Percentiles rank a stretch among this genome's conserved stretches.
Conservation (phyloP, 2,113 vertebrate species). For the Mustelus asterias region DNA sequence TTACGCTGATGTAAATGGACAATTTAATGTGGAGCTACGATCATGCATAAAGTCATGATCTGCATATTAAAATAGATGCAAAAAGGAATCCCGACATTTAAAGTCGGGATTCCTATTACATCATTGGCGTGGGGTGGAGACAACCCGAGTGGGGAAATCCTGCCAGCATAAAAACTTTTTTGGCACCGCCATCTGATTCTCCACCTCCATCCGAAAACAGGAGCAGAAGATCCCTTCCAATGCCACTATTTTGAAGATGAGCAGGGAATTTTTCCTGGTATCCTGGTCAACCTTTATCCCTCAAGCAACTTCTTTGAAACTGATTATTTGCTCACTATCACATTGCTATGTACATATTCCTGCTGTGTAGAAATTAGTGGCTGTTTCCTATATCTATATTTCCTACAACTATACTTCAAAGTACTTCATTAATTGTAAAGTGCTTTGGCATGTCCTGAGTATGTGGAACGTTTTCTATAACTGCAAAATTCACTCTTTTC, state of each 20-base stretch:
- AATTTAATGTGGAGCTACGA: too few relatives aligned
- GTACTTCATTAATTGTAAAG: neutral
- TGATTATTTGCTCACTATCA: neutral
- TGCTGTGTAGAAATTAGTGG: neutral
- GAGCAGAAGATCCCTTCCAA: too few relatives aligned
- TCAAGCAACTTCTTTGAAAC: neutral
- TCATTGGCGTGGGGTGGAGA: too few relatives aligned
- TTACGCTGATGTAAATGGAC: too few relatives aligned
- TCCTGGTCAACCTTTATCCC: neutral
- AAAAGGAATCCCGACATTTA: too few relatives aligned
- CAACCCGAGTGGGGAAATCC: too few relatives aligned
- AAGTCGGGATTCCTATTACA: too few relatives aligned
- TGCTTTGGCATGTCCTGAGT: neutral
- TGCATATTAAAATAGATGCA: too few relatives aligned
- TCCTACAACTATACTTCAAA: neutral
- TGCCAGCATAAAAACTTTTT: too few relatives aligned
- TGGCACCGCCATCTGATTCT: too few relatives aligned
- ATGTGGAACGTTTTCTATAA: neutral
- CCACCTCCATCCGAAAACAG: too few relatives aligned
- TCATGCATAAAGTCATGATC: too few relatives aligned
- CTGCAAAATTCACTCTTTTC: neutral
- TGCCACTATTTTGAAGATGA: neutral
- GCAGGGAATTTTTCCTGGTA: neutral
- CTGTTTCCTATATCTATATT: neutral
- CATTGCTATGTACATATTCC: neutral